Evolutionary conservation across 2,113 vertebrate species (phyloP).

Genomic region (Sinocyclocheilus maitianheensis): DNA sequence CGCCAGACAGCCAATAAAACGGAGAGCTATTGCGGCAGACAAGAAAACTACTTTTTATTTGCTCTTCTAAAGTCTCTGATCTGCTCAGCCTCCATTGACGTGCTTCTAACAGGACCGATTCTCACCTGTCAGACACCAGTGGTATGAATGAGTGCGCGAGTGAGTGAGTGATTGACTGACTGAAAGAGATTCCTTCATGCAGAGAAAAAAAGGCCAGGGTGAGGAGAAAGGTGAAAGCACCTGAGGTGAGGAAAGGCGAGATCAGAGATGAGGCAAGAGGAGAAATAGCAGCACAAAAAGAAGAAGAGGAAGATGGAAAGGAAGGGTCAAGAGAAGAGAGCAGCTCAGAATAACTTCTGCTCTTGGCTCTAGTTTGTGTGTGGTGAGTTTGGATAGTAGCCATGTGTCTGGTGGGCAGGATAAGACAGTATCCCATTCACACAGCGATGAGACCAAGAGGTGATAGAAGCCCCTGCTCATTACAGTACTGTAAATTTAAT

Average conservation of each 20-base stretch:
- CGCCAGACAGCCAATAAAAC: background rate
- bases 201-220: background rate
- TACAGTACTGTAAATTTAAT: constrained; percentile 15
- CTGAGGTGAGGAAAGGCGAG: background rate
- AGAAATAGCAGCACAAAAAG: constrained; percentile 7
- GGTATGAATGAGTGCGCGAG: background rate
- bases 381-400: constrained; percentile 13
- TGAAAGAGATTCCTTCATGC: background rate
- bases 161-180: background rate
- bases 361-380: constrained; percentile 22
- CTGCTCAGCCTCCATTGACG: background rate
- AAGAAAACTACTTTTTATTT: constrained; percentile 3
- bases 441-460: constrained; percentile 19
- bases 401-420: constrained; percentile 1
- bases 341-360: background rate
- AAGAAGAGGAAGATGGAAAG: background rate
- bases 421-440: background rate
- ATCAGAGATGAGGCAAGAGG: constrained; percentile 10
- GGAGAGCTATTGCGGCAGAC: background rate
- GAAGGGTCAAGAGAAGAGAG: constrained; percentile 22
- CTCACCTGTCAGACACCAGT: constrained; percentile 24
- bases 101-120: background rate
- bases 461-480: constrained; percentile 12
- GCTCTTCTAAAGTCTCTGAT: background rate
- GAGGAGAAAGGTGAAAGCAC: constrained; percentile 6